Conservation (phyloP, 2,113 vertebrate genomes). For the Zosterops lateralis region DNA sequence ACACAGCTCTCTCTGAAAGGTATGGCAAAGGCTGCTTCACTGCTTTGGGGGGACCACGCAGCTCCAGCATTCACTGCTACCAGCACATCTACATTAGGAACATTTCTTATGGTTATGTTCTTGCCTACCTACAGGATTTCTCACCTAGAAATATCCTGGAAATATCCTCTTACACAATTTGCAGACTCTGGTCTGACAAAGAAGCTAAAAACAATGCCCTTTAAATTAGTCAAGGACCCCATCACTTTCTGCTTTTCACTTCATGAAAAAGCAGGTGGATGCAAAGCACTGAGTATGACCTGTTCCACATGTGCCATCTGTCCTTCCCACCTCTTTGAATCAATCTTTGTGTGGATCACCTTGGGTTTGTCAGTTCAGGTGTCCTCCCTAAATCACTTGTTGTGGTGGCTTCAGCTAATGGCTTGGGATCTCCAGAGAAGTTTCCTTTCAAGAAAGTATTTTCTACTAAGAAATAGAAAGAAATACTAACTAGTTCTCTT, state of each 20-base stretch:
- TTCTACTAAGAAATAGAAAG: not conserved
- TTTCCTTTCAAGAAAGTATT: not conserved
- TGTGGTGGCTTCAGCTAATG: not conserved
- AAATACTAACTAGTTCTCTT: not conserved
- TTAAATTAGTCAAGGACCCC: not conserved
- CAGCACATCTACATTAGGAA: not conserved
- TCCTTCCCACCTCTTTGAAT: not conserved
- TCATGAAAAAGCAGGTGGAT: not conserved
- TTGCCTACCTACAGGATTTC: not conserved
- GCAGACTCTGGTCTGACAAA: not conserved
- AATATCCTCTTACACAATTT: not conserved
- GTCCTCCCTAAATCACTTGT: not conserved
- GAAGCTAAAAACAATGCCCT: not conserved
- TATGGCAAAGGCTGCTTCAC: constrained; percentile 38
- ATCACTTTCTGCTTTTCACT: not conserved
- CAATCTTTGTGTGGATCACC: not conserved
- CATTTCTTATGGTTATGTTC: not conserved
- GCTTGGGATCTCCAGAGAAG: not conserved
- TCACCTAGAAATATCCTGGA: not conserved
- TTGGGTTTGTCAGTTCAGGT: not conserved
- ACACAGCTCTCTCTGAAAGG: constrained; percentile 79
- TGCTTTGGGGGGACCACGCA: not conserved
- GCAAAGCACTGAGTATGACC: not conserved
- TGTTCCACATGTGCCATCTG: not conserved
- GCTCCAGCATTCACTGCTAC: not conserved